Percentiles rank a stretch among this genome's conserved stretches.
phyloP scores from a whole-genome alignment of 2,888 invertebrate species.

The Odontomyia ornata region DNA sequence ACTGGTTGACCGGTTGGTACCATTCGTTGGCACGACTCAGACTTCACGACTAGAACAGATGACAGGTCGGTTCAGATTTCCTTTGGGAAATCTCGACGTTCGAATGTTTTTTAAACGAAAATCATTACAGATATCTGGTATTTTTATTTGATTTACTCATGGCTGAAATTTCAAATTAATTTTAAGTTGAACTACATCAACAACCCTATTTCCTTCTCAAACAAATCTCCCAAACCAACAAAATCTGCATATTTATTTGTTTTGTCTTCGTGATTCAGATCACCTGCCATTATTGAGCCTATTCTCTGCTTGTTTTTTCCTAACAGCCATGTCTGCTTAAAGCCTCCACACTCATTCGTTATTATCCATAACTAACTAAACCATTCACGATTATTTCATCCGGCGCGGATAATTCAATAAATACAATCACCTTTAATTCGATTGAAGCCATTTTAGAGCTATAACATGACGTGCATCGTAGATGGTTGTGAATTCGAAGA shows the following conservation, averaged over 20 bases:
- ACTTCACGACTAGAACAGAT: too few relatives aligned
- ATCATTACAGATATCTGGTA: too few relatives aligned
- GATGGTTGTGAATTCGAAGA: background rate
- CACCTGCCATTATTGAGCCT: slow-evolving; percentile 7
- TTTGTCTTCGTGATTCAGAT: slow-evolving; percentile 1
- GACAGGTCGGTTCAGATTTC: too few relatives aligned
- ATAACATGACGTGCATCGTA: background rate
- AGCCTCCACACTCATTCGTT: background rate
- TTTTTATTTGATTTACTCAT: too few relatives aligned
- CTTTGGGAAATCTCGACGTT: too few relatives aligned
- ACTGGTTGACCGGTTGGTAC: too few relatives aligned
- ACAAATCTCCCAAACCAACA: background rate
- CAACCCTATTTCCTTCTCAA: background rate
- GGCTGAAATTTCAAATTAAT: too few relatives aligned
- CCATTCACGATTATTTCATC: slow-evolving; percentile 13
- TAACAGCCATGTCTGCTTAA: background rate
- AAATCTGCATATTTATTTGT: slow-evolving; percentile 14
- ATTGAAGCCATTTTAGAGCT: slow-evolving; percentile 4
- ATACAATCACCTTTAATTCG: slow-evolving; percentile 25
- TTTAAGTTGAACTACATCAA: too few relatives aligned
- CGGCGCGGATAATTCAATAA: slow-evolving; percentile 37
- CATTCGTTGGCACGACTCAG: too few relatives aligned
- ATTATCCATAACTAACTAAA: slow-evolving; percentile 2
- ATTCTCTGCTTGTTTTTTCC: background rate
- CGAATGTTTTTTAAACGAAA: too few relatives aligned